Evolutionary conservation across 2,888 invertebrate genomes (phyloP).

Genomic region (Lepeophtheirus nordmannii): DNA sequence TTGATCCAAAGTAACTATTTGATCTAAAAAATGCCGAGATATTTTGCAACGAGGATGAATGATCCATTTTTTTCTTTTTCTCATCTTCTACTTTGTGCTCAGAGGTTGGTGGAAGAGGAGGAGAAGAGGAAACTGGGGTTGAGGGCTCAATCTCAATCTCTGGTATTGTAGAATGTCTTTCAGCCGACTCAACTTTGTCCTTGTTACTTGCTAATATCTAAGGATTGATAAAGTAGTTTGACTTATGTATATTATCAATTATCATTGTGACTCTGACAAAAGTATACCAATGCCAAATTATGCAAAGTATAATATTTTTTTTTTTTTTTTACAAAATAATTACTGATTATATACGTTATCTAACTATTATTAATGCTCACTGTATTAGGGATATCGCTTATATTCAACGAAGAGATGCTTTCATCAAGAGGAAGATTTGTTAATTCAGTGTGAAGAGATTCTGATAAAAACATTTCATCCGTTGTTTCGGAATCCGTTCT

Average conservation of each 20-base stretch:
- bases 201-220: neutral
- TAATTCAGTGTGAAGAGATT: conserved; percentile 6
- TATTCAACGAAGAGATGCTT: conserved; percentile 2
- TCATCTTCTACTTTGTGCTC: neutral
- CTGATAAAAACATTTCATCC: conserved; percentile 26
- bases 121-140: neutral
- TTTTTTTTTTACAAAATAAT: too few relatives aligned
- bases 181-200: neutral
- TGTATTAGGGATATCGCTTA: neutral
- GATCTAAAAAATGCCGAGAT: neutral
- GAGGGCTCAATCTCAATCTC: conserved; percentile 1
- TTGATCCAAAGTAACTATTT: neutral
- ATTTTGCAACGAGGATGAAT: neutral
- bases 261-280: neutral
- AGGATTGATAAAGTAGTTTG: neutral
- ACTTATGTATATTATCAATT: neutral
- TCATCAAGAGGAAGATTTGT: conserved; percentile 6
- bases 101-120: neutral
- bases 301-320: too few relatives aligned
- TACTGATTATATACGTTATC: too few relatives aligned
- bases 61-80: neutral
- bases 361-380: neutral
- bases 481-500: conserved; percentile 28
- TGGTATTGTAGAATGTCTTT: neutral
- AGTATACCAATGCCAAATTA: too few relatives aligned